Evolutionary conservation across 2,113 vertebrate species (phyloP).

Genomic region (Neofelis nebulosa): DNA sequence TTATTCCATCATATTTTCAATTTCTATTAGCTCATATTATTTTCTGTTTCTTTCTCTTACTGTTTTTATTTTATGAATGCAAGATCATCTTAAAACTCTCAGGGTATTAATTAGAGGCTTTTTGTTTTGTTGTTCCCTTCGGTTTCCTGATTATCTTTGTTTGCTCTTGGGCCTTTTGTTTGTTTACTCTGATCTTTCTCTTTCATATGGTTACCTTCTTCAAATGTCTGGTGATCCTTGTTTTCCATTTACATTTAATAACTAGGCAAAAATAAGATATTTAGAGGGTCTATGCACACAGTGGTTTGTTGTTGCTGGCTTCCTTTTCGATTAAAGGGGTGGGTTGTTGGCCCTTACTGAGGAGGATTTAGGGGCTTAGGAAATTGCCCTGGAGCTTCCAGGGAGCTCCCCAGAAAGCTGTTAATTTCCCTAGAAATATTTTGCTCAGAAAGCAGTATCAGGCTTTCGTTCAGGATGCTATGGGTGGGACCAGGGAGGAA

Average conservation of each 20-base stretch:
- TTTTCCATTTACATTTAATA: not conserved
- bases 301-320: not conserved
- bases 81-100: not conserved
- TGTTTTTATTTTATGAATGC: conserved; percentile 14
- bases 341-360: not conserved
- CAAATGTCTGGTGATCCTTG: not conserved
- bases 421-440: not conserved
- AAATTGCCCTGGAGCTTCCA: not conserved
- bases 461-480: not conserved
- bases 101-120: not conserved
- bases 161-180: not conserved
- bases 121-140: not conserved
- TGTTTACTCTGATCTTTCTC: not conserved
- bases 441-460: not conserved
- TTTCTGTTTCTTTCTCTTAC: not conserved
- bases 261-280: not conserved
- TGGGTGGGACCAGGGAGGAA: not conserved
- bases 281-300: not conserved
- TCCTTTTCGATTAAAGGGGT: not conserved
- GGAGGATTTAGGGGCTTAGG: not conserved
- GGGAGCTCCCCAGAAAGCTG: not conserved
- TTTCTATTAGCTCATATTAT: not conserved
- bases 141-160: conserved; percentile 10
- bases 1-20: not conserved
- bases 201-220: not conserved